Evolutionary conservation across 2,888 invertebrate species (phyloP).

Genomic region (Oegoconia quadripuncta): DNA sequence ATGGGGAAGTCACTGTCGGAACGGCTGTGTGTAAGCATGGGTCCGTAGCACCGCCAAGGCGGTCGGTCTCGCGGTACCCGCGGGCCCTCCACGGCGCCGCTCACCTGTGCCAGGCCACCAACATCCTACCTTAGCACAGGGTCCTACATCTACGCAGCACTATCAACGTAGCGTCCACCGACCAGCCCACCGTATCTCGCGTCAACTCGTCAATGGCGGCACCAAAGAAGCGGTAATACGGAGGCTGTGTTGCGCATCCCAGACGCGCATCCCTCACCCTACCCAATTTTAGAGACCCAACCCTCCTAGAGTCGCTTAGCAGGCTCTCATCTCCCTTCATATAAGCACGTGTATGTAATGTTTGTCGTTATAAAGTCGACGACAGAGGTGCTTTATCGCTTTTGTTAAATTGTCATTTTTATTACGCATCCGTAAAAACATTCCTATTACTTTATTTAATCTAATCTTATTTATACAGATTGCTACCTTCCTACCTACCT

Average conservation of each 20-base stretch:
- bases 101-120: constrained; percentile 67
- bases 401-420: too few species aligned
- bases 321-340: constrained; percentile 21
- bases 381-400: too few species aligned
- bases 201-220: constrained; percentile 61
- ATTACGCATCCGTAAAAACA: too few species aligned
- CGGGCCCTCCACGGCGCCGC: constrained; percentile 73
- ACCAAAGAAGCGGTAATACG: constrained; percentile 54
- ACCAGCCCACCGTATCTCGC: constrained; percentile 49
- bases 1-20: constrained; percentile 92
- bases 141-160: constrained; percentile 43
- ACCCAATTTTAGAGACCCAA: constrained; percentile 33
- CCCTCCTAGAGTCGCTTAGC: constrained; percentile 21
- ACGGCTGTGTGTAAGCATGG: constrained; percentile 91
- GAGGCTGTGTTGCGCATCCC: constrained; percentile 75
- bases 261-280: constrained; percentile 67
- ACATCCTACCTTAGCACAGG: constrained; percentile 53
- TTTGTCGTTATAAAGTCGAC: background rate
- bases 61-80: constrained; percentile 71
- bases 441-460: too few species aligned
- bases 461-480: too few species aligned
- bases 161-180: constrained; percentile 49
- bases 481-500: too few species aligned
- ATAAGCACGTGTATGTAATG: constrained; percentile 25
- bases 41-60: constrained; percentile 82